Conservation (phyloP, 1,140 invertebrate species). For the Megathymus violae region DNA sequence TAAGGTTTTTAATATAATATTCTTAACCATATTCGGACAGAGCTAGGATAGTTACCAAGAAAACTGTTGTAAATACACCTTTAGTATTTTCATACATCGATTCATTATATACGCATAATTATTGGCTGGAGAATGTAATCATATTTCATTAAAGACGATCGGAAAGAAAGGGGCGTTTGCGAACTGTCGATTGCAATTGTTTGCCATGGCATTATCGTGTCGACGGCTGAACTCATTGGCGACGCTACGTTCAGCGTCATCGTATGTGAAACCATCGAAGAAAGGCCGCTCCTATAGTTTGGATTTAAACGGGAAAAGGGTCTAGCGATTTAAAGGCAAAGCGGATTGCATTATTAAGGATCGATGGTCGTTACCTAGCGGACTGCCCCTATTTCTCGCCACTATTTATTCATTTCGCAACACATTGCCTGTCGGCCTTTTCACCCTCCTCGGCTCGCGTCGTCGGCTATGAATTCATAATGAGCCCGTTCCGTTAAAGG, state of each 20-base stretch:
- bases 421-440: slow-evolving; percentile 75
- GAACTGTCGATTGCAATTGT: slow-evolving; percentile 76
- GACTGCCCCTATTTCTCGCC: slow-evolving; percentile 81
- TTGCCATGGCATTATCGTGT: slow-evolving; percentile 77
- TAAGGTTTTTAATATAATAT: slow-evolving; percentile 7
- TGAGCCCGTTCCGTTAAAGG: slow-evolving; percentile 72
- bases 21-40: neutral
- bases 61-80: neutral
- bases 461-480: slow-evolving; percentile 75
- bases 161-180: slow-evolving; percentile 57
- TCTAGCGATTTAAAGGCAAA: slow-evolving; percentile 40
- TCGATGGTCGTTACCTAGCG: slow-evolving; percentile 65
- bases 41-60: neutral
- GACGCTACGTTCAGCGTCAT: slow-evolving; percentile 65
- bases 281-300: slow-evolving; percentile 42
- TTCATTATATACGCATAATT: neutral
- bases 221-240: slow-evolving; percentile 63
- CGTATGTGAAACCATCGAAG: slow-evolving; percentile 43
- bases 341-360: slow-evolving; percentile 70
- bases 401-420: slow-evolving; percentile 83
- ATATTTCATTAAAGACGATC: slow-evolving; percentile 40
- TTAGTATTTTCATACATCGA: neutral
- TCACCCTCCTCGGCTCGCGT: slow-evolving; percentile 65
- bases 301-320: slow-evolving; percentile 12
- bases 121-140: neutral